phyloP scores from a whole-genome alignment of 2,797 vertebrate genomes.

The Pangasius djambal region DNA sequence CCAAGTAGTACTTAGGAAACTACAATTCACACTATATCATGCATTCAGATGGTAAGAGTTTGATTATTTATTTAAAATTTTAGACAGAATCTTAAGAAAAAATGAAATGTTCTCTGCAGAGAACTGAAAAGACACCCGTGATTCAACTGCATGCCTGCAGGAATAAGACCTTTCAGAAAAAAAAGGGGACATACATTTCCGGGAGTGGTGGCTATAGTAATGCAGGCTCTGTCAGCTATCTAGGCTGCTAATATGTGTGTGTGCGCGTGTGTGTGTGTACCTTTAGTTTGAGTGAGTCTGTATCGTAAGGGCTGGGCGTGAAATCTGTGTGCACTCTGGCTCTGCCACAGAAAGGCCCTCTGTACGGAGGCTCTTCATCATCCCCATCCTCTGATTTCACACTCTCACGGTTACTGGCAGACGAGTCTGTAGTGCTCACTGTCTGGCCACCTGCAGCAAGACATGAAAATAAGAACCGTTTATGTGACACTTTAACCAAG shows the following conservation, averaged over 20 bases:
- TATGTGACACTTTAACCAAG: not conserved
- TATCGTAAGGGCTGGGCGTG: conserved; percentile 96
- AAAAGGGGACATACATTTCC: not conserved
- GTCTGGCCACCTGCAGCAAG: conserved; percentile 90
- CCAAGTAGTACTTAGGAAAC: not conserved
- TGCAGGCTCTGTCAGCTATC: not conserved
- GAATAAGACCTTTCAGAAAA: not conserved
- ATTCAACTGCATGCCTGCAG: not conserved
- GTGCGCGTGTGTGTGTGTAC: conserved; percentile 61
- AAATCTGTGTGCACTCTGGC: conserved; percentile 97
- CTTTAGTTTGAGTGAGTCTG: conserved; percentile 97
- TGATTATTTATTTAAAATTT: no score
- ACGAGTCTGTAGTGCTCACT: conserved; percentile 97
- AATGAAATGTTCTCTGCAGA: not conserved
- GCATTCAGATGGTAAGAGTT: not conserved
- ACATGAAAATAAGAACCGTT: not conserved
- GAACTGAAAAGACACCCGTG: not conserved
- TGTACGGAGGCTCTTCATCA: conserved; percentile 93
- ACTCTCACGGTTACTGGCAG: conserved; percentile 95
- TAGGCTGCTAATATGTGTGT: not conserved
- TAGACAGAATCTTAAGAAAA: no score
- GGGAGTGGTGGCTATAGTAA: not conserved
- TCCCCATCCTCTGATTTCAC: conserved; percentile 98
- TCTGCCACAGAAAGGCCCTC: conserved; percentile 94
- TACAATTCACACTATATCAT: not conserved